Evolutionary conservation across 2,113 vertebrate genomes (phyloP).

Genomic region (Cynocephalus volans): DNA sequence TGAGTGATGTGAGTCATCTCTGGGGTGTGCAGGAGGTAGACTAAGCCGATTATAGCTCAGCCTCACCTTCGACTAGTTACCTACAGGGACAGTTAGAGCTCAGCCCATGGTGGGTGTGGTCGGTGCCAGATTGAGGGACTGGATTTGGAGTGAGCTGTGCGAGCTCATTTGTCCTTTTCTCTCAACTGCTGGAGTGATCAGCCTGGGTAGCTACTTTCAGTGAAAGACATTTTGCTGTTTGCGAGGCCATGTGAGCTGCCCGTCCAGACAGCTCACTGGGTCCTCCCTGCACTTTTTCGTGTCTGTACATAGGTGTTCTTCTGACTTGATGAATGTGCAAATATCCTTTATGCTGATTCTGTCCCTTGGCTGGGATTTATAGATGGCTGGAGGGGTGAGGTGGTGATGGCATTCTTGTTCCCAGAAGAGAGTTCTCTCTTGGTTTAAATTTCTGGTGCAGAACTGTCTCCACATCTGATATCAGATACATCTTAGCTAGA

Average conservation of each 20-base stretch:
- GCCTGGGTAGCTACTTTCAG: fast-evolving
- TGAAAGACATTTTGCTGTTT: fast-evolving
- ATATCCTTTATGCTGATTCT: fast-evolving
- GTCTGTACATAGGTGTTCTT: background rate
- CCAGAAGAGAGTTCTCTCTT: fast-evolving
- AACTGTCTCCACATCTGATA: fast-evolving
- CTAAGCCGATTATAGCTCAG: fast-evolving
- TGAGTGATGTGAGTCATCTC: fast-evolving
- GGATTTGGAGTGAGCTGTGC: background rate
- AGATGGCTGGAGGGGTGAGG: fast-evolving
- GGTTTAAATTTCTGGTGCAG: fast-evolving
- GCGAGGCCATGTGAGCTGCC: fast-evolving
- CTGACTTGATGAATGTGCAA: fast-evolving
- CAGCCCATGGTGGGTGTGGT: fast-evolving
- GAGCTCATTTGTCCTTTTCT: background rate
- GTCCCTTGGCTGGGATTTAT: fast-evolving
- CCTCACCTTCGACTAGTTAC: fast-evolving
- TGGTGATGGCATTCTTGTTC: background rate
- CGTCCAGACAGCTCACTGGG: fast-evolving
- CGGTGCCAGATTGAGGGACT: background rate
- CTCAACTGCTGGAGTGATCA: fast-evolving
- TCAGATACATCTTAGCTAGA: fast-evolving
- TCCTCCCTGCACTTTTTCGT: background rate
- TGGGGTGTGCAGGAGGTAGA: fast-evolving
- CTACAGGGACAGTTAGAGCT: fast-evolving